Conservation (phyloP, 2,888 invertebrate genomes). For the Drosophila quasianomalipes region DNA sequence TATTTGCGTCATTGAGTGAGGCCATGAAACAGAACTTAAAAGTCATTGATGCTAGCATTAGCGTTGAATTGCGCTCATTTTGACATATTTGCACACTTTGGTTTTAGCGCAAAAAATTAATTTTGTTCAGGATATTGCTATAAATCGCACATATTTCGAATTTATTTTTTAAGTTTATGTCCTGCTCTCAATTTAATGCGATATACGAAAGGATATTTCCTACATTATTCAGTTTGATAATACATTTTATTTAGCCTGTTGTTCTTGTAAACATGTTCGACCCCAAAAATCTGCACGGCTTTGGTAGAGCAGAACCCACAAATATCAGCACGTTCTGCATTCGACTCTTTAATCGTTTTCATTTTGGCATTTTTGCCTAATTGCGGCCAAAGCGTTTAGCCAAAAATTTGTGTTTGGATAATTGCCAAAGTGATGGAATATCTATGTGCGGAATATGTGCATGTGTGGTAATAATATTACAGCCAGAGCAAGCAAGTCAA, state of each 20-base stretch:
- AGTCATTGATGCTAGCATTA: not conserved
- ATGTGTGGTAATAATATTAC: slow-evolving; percentile 57
- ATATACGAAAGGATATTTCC: slow-evolving; percentile 5
- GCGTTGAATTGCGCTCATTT: not conserved
- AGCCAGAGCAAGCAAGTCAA: slow-evolving; percentile 35
- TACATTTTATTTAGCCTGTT: slow-evolving; percentile 3
- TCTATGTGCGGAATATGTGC: slow-evolving; percentile 15
- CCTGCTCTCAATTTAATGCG: slow-evolving; percentile 7
- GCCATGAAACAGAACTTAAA: not conserved
- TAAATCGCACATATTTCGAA: not conserved
- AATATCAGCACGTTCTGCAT: slow-evolving; percentile 48
- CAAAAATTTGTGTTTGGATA: slow-evolving; percentile 63
- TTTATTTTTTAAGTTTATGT: not conserved
- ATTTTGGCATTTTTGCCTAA: slow-evolving; percentile 54
- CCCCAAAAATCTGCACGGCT: not conserved
- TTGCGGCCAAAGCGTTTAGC: slow-evolving; percentile 62
- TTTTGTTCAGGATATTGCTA: not conserved
- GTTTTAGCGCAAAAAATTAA: not conserved
- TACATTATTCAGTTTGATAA: slow-evolving; percentile 15
- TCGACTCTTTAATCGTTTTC: slow-evolving; percentile 35
- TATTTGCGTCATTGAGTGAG: slow-evolving; percentile 5
- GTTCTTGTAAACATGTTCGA: slow-evolving; percentile 1
- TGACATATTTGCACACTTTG: not conserved
- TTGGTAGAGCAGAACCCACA: slow-evolving; percentile 5
- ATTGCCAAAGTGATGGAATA: slow-evolving; percentile 54